Base-by-base conservation (phyloP, 2,797 vertebrate species). In the Myripristis jacobus region DNA sequence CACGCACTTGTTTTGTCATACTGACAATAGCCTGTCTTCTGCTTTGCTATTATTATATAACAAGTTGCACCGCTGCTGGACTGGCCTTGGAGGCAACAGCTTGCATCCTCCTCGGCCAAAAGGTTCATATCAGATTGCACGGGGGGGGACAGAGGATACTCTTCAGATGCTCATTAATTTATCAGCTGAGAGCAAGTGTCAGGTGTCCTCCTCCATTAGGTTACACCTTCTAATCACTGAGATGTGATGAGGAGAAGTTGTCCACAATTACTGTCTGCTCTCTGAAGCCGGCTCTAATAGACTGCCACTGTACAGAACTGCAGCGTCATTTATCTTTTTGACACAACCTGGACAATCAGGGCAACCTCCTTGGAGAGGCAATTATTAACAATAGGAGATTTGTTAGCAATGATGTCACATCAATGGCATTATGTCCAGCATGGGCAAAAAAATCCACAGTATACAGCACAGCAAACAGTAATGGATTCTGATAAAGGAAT, bases 131-230 rank as follows among this genome's bases (percentile, higher is more conserved):
- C 77, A 86, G 85, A 87, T 92, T 87, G 75, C 89, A 90, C 51
- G 79, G 47, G 21, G 64, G 64, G 60, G 48, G 85, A 87, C 78
- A 91, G 71, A 65, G 27, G 92, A 93, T 87, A 88, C 82, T 76
- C 55, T 77, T 74, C 74, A 83, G 66, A 53, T 81, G 57, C 80
- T 92, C 66, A 92, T 91, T 91, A 88, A 93, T 94, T 88, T 63
- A 91, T 91, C 80, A 88, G 78, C 73, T 36, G 56, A 83, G 68
- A 61, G 56, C 53, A 16, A 70, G 89, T 57, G 81, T 94, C 88
- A 68, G 83, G 87, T 94, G 79, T 92, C 89, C 66, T 58, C 29
- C 47, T 54, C 77, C 66, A 36, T 87, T 34, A 65, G 34, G 73
- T 82, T 83, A 80, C 82, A 82, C 63, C 82, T 85, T 11, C 79